phyloP scores from a whole-genome alignment of 2,888 invertebrate species.

The Chelonus formosanus region DNA sequence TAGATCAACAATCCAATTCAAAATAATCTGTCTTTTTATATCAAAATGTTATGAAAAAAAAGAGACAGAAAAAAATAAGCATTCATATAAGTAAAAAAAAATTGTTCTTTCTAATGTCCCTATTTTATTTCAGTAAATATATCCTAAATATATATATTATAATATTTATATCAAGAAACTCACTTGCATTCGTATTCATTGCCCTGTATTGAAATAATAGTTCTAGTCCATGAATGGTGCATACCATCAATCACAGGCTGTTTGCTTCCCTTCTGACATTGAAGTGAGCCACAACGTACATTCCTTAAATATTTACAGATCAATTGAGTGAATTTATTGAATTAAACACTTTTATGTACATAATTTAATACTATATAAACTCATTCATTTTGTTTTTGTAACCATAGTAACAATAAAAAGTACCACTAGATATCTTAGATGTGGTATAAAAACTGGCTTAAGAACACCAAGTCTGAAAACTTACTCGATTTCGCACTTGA shows the following conservation, averaged over 20 bases:
- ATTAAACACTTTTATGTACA: too few relatives aligned
- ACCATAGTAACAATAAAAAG: conserved; percentile 29
- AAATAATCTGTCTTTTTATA: too few relatives aligned
- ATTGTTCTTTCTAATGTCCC: too few relatives aligned
- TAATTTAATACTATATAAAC: too few relatives aligned
- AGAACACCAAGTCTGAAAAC: conserved; percentile 58
- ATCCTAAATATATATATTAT: too few relatives aligned
- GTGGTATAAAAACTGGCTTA: not conserved
- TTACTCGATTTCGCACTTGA: conserved; percentile 89
- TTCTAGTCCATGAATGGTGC: conserved; percentile 86
- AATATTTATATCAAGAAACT: conserved; percentile 63
- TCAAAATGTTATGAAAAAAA: too few relatives aligned
- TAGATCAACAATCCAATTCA: too few relatives aligned
- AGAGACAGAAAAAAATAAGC: too few relatives aligned
- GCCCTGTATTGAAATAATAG: conserved; percentile 88
- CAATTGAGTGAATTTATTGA: too few relatives aligned
- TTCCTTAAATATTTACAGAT: conserved; percentile 70
- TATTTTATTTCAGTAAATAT: too few relatives aligned
- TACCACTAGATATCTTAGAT: conserved; percentile 17
- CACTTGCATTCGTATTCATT: conserved; percentile 97
- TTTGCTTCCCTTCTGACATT: conserved; percentile 88
- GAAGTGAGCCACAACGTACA: conserved; percentile 92
- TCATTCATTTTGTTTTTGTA: too few relatives aligned
- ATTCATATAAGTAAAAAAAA: too few relatives aligned
- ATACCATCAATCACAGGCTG: conserved; percentile 82